Evolutionary conservation across 2,888 invertebrate species (phyloP), one percentile per base, ranked within the genome.

Genomic region (Monopis laevigella): DNA sequence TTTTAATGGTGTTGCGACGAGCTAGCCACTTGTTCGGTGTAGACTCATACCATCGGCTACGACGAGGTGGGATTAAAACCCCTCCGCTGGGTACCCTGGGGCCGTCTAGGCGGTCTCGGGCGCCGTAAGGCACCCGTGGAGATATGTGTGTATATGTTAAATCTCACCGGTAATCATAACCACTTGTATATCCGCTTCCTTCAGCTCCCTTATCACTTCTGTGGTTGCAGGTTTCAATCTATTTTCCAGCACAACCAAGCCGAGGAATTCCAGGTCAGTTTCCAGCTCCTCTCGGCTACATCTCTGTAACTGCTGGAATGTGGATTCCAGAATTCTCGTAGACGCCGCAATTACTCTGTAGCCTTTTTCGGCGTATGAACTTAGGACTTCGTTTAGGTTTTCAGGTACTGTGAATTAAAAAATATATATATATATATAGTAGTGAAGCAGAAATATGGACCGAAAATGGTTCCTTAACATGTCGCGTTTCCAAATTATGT

Each of bases 181-280:
- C 2, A 92, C 90, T 40, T 93, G 85, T 41, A 99, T 93, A 52
- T 89, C 86, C 0, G 99, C 98, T 7, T 89, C 83, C 49, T 88
- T 90, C 39, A 98, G 74, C 36, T 88, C 86, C 6, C 84, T 68
- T 40, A 98, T 92, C 39, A 95, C 90, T 2, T 88, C 88, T 0
- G 88, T 86, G 0, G 96, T 95, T 54, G 95, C 92, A 0, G 89
- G 87, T 61, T 98, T 98, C 41, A 99, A 74, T 0, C 95, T 85
- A 70, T 99, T 99, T 67, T 99, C 98, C 80, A 99, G 84, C 6
- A 99, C 88, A 8, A 99, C 89, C 49, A 99, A 85, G 0, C 96
- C 96, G 3, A 95, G 72, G 61, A 94, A 93, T 44, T 84, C 88
- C 49, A 96, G 72, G 49, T 92, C 90, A 14, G 82, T 82, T 69